A percentile compares a stretch with the other conserved stretches of the same genome.
Evolutionary conservation across 2,888 invertebrate genomes (phyloP).

Genomic region (Mantis religiosa): DNA sequence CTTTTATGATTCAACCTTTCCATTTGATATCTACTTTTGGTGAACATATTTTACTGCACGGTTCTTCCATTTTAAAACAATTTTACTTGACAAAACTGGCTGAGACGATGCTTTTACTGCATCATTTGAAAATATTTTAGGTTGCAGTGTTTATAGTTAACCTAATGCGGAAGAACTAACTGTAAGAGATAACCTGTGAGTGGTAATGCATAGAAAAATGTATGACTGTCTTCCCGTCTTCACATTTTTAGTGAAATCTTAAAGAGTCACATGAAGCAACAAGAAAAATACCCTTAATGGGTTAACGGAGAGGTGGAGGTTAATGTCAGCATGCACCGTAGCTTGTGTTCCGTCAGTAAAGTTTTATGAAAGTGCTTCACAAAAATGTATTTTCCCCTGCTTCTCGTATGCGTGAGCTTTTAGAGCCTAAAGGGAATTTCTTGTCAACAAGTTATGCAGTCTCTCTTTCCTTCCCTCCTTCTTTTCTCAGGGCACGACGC

Average conservation of each 20-base stretch:
- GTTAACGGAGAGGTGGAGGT: not conserved
- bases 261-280: not conserved
- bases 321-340: not conserved
- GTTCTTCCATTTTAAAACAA: too few relatives aligned
- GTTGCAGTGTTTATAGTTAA: too few relatives aligned
- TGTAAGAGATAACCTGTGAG: too few relatives aligned
- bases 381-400: not conserved
- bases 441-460: not conserved
- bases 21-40: too few relatives aligned
- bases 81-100: too few relatives aligned
- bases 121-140: too few relatives aligned
- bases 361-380: not conserved
- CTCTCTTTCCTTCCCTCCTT: not conserved
- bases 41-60: too few relatives aligned
- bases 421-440: not conserved
- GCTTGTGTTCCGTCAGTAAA: not conserved
- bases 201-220: too few relatives aligned
- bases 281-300: not conserved
- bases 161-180: too few relatives aligned
- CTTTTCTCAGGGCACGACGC: not conserved
- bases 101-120: too few relatives aligned
- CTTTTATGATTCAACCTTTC: too few relatives aligned
- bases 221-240: not conserved
- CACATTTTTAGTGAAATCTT: not conserved
- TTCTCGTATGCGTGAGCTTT: not conserved